Base-by-base conservation (phyloP, 1,140 invertebrate genomes). In the Pogonus chalceus region DNA sequence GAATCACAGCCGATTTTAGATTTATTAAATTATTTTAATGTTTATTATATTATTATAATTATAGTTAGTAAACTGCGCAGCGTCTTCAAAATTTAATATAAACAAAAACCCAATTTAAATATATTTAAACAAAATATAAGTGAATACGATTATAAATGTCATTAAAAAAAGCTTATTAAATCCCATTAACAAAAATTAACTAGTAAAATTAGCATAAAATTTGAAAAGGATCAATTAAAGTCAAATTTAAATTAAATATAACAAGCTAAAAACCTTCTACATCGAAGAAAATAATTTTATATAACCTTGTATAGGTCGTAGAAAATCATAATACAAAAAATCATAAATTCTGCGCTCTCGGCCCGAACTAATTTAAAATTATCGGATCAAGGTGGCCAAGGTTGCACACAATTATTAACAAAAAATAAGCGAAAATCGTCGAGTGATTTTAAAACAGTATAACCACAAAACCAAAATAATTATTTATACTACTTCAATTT, bases 341-440 rank as follows among this genome's bases (percentile, higher is more conserved):
- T 12, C 18, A 3, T 18, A 43, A 43, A 43, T 43, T 43, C 37
- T 16, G 9, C 18, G 18, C 37, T 43, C 9, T 43, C 3, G 37
- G 37, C 7, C 37, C 37, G 37, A 43, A 43, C 37, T 43, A 43
- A 43, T 43, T 43, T 43, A 12, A 43, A 43, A 43, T 43, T 43
- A 18, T 43, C 37, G 37, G 18, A 43, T 43, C 9, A 43, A 43
- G 37, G 37, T 43, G 37, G 37, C 37, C 37, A 43, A 43, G 37
- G 9, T 18, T 43, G 37, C 4, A 18, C 37, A 43, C 37, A 43
- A 43, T 12, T 12, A 43, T 14, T 7, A 4, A 4, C 14, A 7
- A 31, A 7, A 31, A 7, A 31, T 31, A 31, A 7, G 3, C 7
- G 37, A 16, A 10, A 12, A 18, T 4, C 37, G 18, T 18, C 7